These are phyloP conservation scores for Bombus fervidus DNA, from an alignment of 1,140 invertebrate genomes.

Conservation along the genomic window DNA sequence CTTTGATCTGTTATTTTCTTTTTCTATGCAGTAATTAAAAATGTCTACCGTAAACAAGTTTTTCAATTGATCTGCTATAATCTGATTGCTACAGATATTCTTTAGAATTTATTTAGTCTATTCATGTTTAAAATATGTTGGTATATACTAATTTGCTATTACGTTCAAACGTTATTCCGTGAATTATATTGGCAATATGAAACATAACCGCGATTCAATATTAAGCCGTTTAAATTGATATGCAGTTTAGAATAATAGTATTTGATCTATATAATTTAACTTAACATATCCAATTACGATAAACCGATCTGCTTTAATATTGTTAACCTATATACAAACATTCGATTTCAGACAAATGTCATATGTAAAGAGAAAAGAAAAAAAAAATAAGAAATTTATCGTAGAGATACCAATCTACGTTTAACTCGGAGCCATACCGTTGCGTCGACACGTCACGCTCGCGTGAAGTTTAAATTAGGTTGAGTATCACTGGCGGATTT, in stretches of 20 bases:
- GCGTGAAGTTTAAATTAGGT: constrained; percentile 16
- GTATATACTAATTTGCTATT: background rate
- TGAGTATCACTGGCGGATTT: constrained; percentile 71
- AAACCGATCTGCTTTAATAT: background rate
- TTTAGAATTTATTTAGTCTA: background rate
- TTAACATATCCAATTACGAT: background rate
- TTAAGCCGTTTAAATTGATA: background rate
- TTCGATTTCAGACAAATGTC: background rate
- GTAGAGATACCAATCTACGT: background rate
- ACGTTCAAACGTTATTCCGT: background rate
- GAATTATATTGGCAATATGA: background rate
- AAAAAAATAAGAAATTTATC: background rate
- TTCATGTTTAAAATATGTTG: background rate
- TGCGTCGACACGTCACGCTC: background rate
- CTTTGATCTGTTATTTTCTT: too few species aligned
- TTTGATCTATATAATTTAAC: background rate
- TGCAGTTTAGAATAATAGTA: background rate
- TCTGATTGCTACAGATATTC: background rate
- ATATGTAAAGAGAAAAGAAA: background rate
- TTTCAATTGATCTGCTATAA: background rate
- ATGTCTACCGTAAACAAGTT: background rate
- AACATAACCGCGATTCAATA: background rate
- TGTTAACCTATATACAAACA: background rate
- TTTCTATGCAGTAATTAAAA: background rate
- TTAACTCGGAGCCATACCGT: background rate